Evolutionary conservation across 2,113 vertebrate genomes (phyloP).

Genomic region (Brachypodius melanocephalos): DNA sequence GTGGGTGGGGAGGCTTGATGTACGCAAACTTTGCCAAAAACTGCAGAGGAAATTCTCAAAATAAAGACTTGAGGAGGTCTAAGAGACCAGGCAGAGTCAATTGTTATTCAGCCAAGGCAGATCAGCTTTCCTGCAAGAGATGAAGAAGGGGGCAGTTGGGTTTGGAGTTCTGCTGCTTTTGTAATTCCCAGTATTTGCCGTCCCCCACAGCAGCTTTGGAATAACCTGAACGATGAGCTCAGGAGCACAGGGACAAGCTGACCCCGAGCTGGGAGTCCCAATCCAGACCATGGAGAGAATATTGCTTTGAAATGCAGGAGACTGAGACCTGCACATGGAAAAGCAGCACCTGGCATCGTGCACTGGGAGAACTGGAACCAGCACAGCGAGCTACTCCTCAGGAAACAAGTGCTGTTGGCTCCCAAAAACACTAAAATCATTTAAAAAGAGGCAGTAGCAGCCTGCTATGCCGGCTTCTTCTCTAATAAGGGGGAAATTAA

Average conservation of each 20-base stretch:
- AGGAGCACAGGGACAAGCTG: background rate
- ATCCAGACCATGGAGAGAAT: fast-evolving
- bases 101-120: background rate
- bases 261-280: background rate
- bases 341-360: fast-evolving
- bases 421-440: background rate
- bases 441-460: background rate
- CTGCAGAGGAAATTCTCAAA: background rate
- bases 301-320: background rate
- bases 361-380: background rate
- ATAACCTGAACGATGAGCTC: background rate
- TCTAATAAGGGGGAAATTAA: background rate
- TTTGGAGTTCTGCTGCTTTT: background rate
- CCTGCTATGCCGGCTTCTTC: background rate
- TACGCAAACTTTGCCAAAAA: background rate
- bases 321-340: background rate
- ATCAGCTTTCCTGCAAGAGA: background rate
- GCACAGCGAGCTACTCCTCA: background rate
- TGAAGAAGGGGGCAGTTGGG: background rate
- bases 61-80: background rate
- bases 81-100: background rate
- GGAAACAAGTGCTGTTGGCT: background rate
- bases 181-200: background rate
- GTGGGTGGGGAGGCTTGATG: background rate
- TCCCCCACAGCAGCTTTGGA: background rate